Evolutionary conservation across 2,888 invertebrate genomes (phyloP), one percentile per base, ranked within the genome.

Genomic region (Nesidiocoris tenuis): DNA sequence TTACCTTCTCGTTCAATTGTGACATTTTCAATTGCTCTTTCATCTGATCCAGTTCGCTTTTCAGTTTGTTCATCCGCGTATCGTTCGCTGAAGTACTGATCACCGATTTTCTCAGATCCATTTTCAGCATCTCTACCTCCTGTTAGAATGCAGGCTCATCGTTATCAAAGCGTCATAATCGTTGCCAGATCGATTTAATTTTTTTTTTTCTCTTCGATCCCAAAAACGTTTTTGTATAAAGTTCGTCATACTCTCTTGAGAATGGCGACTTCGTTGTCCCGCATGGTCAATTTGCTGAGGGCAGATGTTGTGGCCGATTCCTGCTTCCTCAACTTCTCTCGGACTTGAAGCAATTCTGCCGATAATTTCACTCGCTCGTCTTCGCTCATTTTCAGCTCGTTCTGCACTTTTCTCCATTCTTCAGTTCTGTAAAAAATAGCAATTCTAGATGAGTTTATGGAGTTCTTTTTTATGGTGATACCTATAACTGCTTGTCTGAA

Each of bases 1-100:
- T 39, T 70, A 78, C 78, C 74, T 78, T 78, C 66, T 78, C 78
- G 24, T 76, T 77, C 1, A 76, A 55, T 61, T 78, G 77, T 23
- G 74, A 74, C 18, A 63, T 59, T 66, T 78, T 78, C 25, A 78
- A 55, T 39, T 56, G 65, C 23, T 61, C 39, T 39, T 70, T 74
- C 0, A 74, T 61, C 17, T 64, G 66, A 23, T 78, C 78, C 17
- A 65, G 64, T 67, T 78, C 78, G 54, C 77, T 76, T 25, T 77
- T 78, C 1, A 67, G 56, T 63, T 75, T 77, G 56, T 78, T 78
- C 5, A 78, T 54, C 66, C 76, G 76, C 22, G 71, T 57, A 23
- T 78, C 78, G 56, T 75, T 63, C 5, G 64, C 70, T n/a, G 76
- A 56, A 19, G 76, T 54, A n/a, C 21, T 57, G 16, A 66, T 25